Evolutionary conservation across 2,797 vertebrate species (phyloP).

Genomic region (Tokudaia muenninki): DNA sequence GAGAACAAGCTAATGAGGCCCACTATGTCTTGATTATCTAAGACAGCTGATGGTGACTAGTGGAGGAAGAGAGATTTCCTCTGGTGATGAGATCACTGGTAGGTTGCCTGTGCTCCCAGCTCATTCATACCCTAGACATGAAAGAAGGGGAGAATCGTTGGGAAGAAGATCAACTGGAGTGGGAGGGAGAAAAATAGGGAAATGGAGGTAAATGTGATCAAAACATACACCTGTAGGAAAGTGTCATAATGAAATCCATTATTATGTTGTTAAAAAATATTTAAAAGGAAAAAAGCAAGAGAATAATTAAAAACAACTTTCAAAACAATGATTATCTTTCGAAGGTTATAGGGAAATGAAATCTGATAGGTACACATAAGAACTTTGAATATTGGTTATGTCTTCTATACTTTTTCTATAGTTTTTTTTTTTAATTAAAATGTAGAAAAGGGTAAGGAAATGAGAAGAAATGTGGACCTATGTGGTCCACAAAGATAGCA

Average conservation of each 20-base stretch:
- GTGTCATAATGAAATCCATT: background rate
- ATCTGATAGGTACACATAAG: background rate
- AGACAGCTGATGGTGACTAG: background rate
- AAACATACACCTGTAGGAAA: background rate
- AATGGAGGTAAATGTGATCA: background rate
- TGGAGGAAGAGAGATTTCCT: background rate
- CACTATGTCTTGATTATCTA: background rate
- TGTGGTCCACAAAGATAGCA: background rate
- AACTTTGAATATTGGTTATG: background rate
- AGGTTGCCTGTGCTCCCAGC: background rate
- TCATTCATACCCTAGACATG: background rate
- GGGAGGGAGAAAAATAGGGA: background rate
- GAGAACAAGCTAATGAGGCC: background rate
- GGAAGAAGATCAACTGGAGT: background rate
- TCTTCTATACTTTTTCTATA: background rate
- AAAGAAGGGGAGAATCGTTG: background rate
- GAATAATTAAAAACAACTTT: background rate
- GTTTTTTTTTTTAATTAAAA: background rate
- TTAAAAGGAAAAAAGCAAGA: constrained; percentile 11
- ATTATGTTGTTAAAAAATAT: background rate
- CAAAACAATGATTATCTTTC: background rate
- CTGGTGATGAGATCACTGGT: background rate
- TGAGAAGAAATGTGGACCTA: background rate
- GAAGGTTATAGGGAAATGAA: background rate
- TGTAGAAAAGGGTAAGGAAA: background rate